Evolutionary conservation across 2,797 vertebrate species (phyloP), one percentile per base, ranked within the genome.

Genomic region (Gymnoscopelus microlampas): DNA sequence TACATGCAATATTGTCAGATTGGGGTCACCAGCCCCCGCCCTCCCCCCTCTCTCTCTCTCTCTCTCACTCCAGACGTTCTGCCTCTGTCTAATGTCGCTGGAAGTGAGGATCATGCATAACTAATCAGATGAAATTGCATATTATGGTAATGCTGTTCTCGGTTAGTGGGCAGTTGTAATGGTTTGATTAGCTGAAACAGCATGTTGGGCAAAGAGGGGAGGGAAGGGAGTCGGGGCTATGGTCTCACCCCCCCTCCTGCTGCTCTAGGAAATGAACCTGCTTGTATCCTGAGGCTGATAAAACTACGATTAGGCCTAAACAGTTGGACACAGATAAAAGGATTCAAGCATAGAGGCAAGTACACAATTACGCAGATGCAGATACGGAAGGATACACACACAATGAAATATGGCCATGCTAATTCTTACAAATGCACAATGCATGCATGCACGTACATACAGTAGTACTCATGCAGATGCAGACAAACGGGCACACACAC

Each of bases 111-210:
- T 73, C 70, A 70, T 63, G 69, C 70, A 74, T 70, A 81, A 69
- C 66, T 72, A 79, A 81, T 79, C 35, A 48, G 51, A 66, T 78
- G 14, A 78, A 85, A 72, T 71, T 74, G 60, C 59, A 78, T 65
- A 76, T 75, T 79, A 72, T 73, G 39, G 29, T 77, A 79, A 81
- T 74, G 60, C 13, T 50, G 73, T 66, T 80, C 69, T 73, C 71
- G 24, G 59, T 81, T 73, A 74, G 72, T 56, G 23, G 60, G 51
- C 53, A 68, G 63, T 74, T 44, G 63, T 73, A 77, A 60, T 77
- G 58, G 64, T 71, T 78, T 78, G 48, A 81, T 79, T 67, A 76
- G 65, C 71, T 74, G 48, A 66, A 78, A 62, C 70, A 58, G 66
- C 26, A 35, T 53, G 70, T 50, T 54, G 66, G 76, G 53, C 50